Evolutionary conservation across 2,113 vertebrate species (phyloP).

Genomic region (Lycaon pictus): DNA sequence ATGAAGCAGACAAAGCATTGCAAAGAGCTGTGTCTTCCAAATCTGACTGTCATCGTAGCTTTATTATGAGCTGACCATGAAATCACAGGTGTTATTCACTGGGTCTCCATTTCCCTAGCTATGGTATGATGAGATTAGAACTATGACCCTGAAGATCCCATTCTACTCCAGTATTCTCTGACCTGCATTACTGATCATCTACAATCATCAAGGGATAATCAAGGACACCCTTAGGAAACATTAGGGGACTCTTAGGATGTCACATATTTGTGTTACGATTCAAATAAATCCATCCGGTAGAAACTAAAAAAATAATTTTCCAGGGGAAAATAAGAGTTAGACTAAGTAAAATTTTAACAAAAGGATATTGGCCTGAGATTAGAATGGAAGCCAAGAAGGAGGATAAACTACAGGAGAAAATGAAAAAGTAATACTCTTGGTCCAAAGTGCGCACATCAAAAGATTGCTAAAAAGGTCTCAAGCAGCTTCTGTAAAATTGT

Average conservation of each 20-base stretch:
- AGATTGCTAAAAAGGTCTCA: background rate
- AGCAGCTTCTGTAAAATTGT: background rate
- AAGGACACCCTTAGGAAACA: background rate
- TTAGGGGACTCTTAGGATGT: background rate
- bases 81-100: background rate
- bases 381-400: background rate
- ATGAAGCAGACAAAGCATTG: background rate
- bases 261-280: background rate
- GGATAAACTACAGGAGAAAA: background rate
- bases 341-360: background rate
- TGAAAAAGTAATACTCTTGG: background rate
- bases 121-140: background rate
- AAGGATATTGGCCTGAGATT: background rate
- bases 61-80: background rate
- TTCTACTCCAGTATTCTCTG: background rate
- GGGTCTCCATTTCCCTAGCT: background rate
- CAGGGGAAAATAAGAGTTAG: background rate
- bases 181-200: background rate
- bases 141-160: background rate
- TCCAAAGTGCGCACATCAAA: background rate
- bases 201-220: background rate
- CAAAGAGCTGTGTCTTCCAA: background rate
- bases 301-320: slow-evolving; percentile 47
- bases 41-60: background rate
- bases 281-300: background rate